Percentiles rank a stretch among this genome's conserved stretches.
These are phyloP conservation scores for Oreotragus oreotragus DNA, from an alignment of 2,113 vertebrate species.

Conservation along the genomic window DNA sequence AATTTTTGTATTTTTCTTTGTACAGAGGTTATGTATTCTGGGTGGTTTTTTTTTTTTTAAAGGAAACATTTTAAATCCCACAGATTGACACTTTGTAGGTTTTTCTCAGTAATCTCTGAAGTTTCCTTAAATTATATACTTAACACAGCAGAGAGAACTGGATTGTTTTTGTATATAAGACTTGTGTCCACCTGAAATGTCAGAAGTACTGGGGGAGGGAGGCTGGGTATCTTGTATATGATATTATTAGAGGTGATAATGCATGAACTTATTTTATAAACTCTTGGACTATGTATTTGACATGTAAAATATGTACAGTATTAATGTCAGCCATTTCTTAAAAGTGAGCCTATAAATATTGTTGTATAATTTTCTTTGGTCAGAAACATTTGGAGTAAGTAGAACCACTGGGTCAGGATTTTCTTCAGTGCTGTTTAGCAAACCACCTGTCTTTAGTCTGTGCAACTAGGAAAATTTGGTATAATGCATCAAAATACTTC, in stretches of 20 bases:
- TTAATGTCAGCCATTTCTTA: conserved; percentile 80
- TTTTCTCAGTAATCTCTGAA: conserved; percentile 54
- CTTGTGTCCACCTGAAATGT: conserved; percentile 63
- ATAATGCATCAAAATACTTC: background rate
- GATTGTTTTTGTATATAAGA: conserved; percentile 64
- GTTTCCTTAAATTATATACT: conserved; percentile 66
- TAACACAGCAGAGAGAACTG: conserved; percentile 60
- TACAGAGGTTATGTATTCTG: conserved; percentile 61
- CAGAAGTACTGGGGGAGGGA: conserved; percentile 51
- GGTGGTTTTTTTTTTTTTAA: conserved; percentile 38
- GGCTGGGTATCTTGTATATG: conserved; percentile 74
- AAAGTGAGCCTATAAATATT: conserved; percentile 82
- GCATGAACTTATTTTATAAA: conserved; percentile 84
- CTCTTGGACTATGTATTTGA: conserved; percentile 81
- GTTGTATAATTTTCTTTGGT: conserved; percentile 75
- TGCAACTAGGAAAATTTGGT: conserved; percentile 75
- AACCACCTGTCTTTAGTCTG: conserved; percentile 73
- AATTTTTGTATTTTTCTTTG: conserved; percentile 65
- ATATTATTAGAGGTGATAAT: conserved; percentile 80
- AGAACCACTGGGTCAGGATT: conserved; percentile 69
- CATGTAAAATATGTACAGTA: conserved; percentile 87
- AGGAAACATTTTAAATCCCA: conserved; percentile 55
- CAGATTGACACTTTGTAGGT: conserved; percentile 47
- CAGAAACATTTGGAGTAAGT: conserved; percentile 73
- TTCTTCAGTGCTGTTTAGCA: conserved; percentile 66